These are phyloP conservation scores for Asobara japonica DNA, from an alignment of 1,140 invertebrate genomes.

Conservation along the genomic window DNA sequence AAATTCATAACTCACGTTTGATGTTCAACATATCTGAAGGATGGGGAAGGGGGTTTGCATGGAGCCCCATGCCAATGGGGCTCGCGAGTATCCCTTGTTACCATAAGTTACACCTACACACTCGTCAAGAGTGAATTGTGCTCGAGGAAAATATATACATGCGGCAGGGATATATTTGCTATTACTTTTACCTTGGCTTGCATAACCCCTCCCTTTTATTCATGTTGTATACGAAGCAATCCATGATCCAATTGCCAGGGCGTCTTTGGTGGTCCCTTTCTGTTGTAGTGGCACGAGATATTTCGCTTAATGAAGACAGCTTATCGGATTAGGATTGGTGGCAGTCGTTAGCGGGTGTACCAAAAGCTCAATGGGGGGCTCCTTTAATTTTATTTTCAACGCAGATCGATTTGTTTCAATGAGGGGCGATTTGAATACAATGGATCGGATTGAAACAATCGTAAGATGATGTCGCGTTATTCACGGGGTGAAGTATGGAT, in stretches of 20 bases:
- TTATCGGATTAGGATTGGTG: background rate
- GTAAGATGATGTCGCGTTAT: background rate
- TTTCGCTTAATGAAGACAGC: conserved; percentile 16
- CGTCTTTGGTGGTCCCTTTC: conserved; percentile 17
- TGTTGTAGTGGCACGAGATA: background rate
- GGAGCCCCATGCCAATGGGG: background rate
- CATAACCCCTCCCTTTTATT: conserved; percentile 17
- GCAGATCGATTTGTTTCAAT: conserved; percentile 10
- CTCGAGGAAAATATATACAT: background rate
- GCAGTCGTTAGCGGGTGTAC: conserved; percentile 1
- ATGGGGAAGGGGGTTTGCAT: background rate
- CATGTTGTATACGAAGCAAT: background rate
- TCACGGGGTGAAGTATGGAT: background rate
- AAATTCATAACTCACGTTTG: background rate
- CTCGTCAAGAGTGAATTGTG: conserved; percentile 18
- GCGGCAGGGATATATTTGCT: conserved; percentile 10
- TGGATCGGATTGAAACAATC: background rate
- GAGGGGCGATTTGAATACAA: background rate
- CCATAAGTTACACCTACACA: conserved; percentile 50
- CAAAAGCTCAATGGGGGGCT: background rate
- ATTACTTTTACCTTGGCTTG: conserved; percentile 32
- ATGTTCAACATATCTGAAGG: background rate
- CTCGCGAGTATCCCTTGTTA: conserved; percentile 42
- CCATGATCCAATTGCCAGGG: background rate
- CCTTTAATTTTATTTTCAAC: background rate